phyloP scores from a whole-genome alignment of 2,113 vertebrate species.

The Chionodraco myersi region DNA sequence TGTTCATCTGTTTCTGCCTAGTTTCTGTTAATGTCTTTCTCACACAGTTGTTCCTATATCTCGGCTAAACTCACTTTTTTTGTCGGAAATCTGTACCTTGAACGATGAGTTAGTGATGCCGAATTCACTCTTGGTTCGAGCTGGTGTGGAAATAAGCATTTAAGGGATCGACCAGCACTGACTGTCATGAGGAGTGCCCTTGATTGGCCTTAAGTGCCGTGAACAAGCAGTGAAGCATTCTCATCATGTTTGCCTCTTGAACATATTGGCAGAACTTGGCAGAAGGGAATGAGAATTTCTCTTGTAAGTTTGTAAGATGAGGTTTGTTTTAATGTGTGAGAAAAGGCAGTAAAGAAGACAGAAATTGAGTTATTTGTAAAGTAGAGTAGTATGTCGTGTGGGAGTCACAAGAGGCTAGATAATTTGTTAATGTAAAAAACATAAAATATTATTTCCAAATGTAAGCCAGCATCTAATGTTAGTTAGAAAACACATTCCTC shows the following conservation, averaged over 20 bases:
- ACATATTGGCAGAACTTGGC: slow-evolving; percentile 45
- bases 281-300: slow-evolving; percentile 39
- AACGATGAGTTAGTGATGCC: slow-evolving; percentile 20
- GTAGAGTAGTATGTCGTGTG: neutral
- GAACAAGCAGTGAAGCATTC: slow-evolving; percentile 48
- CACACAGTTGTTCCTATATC: neutral
- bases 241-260: slow-evolving; percentile 45
- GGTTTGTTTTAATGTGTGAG: slow-evolving; percentile 13
- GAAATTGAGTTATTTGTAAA: neutral
- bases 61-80: slow-evolving; percentile 10
- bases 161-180: slow-evolving; percentile 4
- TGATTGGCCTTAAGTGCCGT: slow-evolving; percentile 26
- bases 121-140: neutral
- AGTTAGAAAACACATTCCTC: slow-evolving; percentile 25
- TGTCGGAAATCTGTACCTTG: slow-evolving; percentile 8
- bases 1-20: neutral
- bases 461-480: slow-evolving; percentile 7
- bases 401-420: neutral
- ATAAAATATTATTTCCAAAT: neutral
- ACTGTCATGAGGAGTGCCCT: slow-evolving; percentile 32
- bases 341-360: neutral
- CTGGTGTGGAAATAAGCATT: slow-evolving; percentile 13
- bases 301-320: slow-evolving; percentile 22
- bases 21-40: slow-evolving; percentile 1
- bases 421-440: slow-evolving; percentile 12